These are phyloP conservation scores for Cacatua alba DNA, from an alignment of 2,113 vertebrate genomes.

Conservation along the genomic window DNA sequence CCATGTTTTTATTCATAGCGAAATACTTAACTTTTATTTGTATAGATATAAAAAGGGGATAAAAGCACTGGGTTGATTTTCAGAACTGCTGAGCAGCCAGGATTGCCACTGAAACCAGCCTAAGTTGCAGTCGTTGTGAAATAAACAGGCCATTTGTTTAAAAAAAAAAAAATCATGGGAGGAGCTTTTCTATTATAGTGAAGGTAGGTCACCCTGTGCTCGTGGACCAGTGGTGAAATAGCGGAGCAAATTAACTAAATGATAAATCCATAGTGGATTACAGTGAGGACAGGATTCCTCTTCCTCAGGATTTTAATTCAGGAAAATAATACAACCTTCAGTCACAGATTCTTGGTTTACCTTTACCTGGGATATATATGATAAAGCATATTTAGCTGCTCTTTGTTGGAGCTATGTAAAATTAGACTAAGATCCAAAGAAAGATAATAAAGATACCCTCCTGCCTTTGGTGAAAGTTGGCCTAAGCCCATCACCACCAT, in stretches of 20 bases:
- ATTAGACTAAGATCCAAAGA: background rate
- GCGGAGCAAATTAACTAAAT: background rate
- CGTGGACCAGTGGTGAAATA: background rate
- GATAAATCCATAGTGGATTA: background rate
- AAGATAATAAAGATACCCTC: background rate
- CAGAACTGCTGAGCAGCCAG: background rate
- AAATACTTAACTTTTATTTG: background rate
- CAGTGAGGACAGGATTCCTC: background rate
- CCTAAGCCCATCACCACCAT: background rate
- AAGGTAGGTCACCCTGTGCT: background rate
- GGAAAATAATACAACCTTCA: background rate
- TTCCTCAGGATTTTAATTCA: background rate
- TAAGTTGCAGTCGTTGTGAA: background rate
- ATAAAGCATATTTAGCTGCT: background rate
- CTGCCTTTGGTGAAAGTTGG: background rate
- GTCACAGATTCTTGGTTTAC: background rate
- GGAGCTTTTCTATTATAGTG: background rate
- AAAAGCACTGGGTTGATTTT: background rate
- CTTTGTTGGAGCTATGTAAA: background rate
- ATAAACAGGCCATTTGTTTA: background rate
- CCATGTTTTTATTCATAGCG: background rate
- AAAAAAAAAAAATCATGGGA: background rate
- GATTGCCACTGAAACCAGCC: background rate
- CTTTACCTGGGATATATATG: background rate
- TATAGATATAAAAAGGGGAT: background rate